These are phyloP conservation scores for Drosophila sulfurigaster DNA, from an alignment of 1,140 invertebrate species.

Conservation along the genomic window DNA sequence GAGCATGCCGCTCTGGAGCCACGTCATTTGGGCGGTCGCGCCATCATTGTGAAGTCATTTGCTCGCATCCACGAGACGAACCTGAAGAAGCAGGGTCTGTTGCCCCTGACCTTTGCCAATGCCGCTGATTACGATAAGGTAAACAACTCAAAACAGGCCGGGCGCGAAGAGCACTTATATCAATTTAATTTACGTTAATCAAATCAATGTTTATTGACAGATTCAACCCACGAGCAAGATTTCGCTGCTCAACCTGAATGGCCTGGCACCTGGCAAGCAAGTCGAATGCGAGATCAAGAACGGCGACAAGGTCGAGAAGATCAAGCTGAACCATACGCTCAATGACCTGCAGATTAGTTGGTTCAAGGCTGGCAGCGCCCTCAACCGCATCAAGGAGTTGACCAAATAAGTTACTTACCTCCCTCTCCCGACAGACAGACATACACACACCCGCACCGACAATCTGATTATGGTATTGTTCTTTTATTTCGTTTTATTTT, in stretches of 20 bases:
- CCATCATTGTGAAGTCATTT: constrained; percentile 99
- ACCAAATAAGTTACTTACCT: constrained; percentile 80
- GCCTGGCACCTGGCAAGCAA: constrained; percentile 96
- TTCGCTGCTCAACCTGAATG: constrained; percentile 94
- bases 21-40: constrained; percentile 94
- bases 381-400: constrained; percentile 98
- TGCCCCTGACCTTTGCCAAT: constrained; percentile 98
- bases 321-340: constrained; percentile 96
- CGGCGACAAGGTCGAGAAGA: constrained; percentile 93
- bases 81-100: constrained; percentile 98
- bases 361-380: constrained; percentile 99
- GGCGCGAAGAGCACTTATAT: neutral
- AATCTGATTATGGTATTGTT: constrained; percentile 81
- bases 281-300: constrained; percentile 97
- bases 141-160: neutral
- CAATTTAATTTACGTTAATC: neutral
- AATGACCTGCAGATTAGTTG: constrained; percentile 99
- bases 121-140: constrained; percentile 98
- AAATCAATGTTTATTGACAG: constrained; percentile 36
- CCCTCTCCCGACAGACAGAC: constrained; percentile 26
- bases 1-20: constrained; percentile 99
- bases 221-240: constrained; percentile 97
- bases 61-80: constrained; percentile 99
- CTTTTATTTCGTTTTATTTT: constrained; percentile 51
- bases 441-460: constrained; percentile 42